A percentile compares a stretch with the other conserved stretches of the same genome.
Conservation (phyloP, 2,797 vertebrate genomes). For the Notamacropus eugenii region DNA sequence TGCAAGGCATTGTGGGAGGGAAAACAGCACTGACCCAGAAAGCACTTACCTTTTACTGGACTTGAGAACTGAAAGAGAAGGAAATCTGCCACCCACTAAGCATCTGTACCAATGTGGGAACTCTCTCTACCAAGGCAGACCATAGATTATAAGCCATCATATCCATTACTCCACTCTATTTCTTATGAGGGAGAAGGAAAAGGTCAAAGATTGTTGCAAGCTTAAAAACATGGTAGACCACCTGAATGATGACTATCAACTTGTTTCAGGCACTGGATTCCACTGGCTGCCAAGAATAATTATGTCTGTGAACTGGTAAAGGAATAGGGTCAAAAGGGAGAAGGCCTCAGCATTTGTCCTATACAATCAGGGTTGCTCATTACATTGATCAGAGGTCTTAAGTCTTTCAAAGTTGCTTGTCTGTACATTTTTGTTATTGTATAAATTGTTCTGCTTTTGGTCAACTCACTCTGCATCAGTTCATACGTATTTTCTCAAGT, state of each 20-base stretch:
- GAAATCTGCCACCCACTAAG: not conserved
- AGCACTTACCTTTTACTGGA: not conserved
- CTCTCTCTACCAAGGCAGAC: not conserved
- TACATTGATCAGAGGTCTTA: not conserved
- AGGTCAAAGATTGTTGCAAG: not conserved
- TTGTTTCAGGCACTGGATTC: not conserved
- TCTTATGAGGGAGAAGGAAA: not conserved
- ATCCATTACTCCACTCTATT: not conserved
- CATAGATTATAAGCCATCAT: not conserved
- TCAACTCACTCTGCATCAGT: not conserved
- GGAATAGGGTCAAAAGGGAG: not conserved
- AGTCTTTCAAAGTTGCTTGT: not conserved
- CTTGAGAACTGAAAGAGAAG: not conserved
- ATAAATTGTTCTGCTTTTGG: not conserved
- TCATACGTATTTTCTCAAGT: not conserved
- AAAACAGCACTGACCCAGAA: not conserved
- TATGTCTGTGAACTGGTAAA: not conserved
- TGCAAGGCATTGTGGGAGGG: not conserved
- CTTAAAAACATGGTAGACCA: not conserved
- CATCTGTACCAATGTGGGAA: not conserved
- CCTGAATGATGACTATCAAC: not conserved
- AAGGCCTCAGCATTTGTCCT: not conserved
- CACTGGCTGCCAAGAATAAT: not conserved
- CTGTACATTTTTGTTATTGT: not conserved
- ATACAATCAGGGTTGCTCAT: not conserved